Conservation (phyloP, 2,888 invertebrate species). For the Andricus curvator region DNA sequence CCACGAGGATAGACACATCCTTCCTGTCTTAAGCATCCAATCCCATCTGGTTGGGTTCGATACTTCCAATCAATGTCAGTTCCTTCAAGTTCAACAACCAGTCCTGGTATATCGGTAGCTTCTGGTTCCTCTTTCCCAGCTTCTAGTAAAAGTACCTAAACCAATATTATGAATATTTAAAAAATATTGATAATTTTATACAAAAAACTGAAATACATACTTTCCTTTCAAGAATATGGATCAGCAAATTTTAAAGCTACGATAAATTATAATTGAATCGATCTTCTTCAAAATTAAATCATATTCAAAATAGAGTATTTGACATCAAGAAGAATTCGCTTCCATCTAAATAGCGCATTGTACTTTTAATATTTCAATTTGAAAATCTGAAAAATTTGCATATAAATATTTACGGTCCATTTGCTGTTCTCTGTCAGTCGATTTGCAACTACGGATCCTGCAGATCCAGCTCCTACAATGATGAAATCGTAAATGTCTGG, state of each 20-base stretch:
- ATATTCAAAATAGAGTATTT: too few relatives aligned
- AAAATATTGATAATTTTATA: neutral
- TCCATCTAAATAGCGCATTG: too few relatives aligned
- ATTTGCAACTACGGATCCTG: constrained; percentile 80
- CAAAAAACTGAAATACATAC: too few relatives aligned
- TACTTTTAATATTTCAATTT: too few relatives aligned
- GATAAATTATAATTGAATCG: too few relatives aligned
- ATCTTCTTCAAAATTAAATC: too few relatives aligned
- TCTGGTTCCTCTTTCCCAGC: constrained; percentile 90
- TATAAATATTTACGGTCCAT: constrained; percentile 64
- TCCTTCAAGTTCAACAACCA: constrained; percentile 87
- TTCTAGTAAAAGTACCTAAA: constrained; percentile 84
- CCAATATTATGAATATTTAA: constrained; percentile 4
- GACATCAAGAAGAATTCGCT: too few relatives aligned
- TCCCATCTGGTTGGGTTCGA: constrained; percentile 60
- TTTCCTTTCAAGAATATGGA: too few relatives aligned
- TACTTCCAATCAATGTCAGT: constrained; percentile 80
- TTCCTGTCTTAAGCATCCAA: constrained; percentile 80
- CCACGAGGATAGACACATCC: constrained; percentile 84
- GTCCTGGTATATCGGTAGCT: constrained; percentile 86
- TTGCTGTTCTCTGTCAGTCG: constrained; percentile 72
- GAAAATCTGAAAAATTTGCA: neutral
- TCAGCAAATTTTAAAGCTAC: too few relatives aligned
- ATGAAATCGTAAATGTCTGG: constrained; percentile 80
- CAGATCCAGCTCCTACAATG: constrained; percentile 81